Evolutionary conservation across 2,888 invertebrate genomes (phyloP).

Genomic region (Ferrisia virgata): DNA sequence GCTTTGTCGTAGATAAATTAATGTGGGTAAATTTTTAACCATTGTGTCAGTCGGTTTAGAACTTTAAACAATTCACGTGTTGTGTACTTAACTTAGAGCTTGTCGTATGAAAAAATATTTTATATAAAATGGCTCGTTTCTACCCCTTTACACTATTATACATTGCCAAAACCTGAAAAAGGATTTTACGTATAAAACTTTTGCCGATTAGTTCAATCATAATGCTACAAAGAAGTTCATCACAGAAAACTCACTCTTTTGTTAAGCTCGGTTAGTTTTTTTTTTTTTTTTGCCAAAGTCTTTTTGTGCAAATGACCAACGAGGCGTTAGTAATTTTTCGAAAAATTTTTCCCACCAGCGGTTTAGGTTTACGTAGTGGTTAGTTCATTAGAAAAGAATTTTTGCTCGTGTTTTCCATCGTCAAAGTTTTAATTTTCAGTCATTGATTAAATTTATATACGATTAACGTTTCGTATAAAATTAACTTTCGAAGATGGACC

Average conservation of each 20-base stretch:
- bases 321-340: background rate
- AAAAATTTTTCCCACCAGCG: background rate
- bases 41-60: too few species aligned
- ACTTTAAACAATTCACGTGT: too few species aligned
- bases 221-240: background rate
- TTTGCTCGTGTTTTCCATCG: background rate
- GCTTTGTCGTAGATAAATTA: background rate
- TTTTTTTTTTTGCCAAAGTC: background rate
- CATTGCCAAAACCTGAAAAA: too few species aligned
- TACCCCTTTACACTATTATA: too few species aligned
- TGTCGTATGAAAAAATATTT: too few species aligned
- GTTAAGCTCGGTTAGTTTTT: background rate
- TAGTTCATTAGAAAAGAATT: background rate
- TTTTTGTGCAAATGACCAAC: background rate
- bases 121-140: too few species aligned
- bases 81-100: too few species aligned
- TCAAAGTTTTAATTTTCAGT: background rate
- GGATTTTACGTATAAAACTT: background rate
- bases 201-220: background rate
- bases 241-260: background rate
- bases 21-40: too few species aligned
- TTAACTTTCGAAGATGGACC: too few species aligned
- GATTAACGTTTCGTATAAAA: too few species aligned
- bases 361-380: background rate
- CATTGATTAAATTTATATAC: too few species aligned